Conservation (phyloP, 2,797 vertebrate species). For the Poecilia picta region DNA sequence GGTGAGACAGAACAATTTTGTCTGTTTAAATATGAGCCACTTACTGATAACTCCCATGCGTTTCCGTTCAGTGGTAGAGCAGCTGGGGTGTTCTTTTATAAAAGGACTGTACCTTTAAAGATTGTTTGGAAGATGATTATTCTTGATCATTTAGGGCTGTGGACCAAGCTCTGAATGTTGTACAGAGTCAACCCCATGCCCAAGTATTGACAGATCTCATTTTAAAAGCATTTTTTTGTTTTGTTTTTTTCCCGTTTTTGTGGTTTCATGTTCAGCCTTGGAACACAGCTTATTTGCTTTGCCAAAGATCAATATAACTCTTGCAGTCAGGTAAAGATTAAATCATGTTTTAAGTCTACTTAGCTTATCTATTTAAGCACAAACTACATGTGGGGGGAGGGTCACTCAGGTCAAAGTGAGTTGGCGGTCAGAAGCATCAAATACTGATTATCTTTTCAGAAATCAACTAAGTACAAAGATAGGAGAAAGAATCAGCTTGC, state of each 20-base stretch:
- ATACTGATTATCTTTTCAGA: constrained; percentile 27
- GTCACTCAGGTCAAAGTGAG: constrained; percentile 55
- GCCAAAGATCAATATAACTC: constrained; percentile 36
- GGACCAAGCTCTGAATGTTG: neutral
- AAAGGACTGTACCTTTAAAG: neutral
- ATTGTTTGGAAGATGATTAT: neutral
- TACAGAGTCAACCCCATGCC: neutral
- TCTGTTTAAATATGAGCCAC: neutral
- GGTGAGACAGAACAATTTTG: neutral
- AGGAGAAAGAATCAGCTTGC: constrained; percentile 6
- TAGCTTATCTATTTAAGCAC: constrained; percentile 47
- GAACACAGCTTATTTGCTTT: constrained; percentile 53
- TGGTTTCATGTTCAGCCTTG: constrained; percentile 15
- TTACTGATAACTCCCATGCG: neutral
- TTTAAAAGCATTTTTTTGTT: neutral
- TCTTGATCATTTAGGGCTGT: neutral
- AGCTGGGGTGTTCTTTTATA: neutral
- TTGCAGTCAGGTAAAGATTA: constrained; percentile 19
- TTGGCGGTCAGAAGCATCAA: constrained; percentile 26
- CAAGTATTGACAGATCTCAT: neutral
- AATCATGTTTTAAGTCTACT: constrained; percentile 13
- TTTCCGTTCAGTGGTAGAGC: neutral
- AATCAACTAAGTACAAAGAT: constrained; percentile 31
- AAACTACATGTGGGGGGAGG: constrained; percentile 36
- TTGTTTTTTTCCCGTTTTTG: neutral